Evolutionary conservation across 2,797 vertebrate genomes (phyloP).

Genomic region (Pangasius mekongensis): DNA sequence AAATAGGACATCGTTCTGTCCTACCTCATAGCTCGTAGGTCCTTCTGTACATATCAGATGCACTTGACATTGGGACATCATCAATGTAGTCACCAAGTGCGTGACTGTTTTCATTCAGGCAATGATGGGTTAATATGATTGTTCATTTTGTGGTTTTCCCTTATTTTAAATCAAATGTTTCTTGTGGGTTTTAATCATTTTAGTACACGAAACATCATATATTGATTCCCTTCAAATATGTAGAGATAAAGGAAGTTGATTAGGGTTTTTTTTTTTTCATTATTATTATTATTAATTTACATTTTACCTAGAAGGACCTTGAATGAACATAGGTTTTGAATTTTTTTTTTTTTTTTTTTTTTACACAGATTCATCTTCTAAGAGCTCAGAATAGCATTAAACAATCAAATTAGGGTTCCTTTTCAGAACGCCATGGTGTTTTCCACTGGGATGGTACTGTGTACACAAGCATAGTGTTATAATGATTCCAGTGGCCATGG

Average conservation of each 20-base stretch:
- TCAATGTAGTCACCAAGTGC: neutral
- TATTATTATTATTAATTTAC: constrained; percentile 51
- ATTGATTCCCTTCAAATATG: constrained; percentile 58
- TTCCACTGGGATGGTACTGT: constrained; percentile 27
- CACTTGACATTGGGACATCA: constrained; percentile 66
- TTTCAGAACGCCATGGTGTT: constrained; percentile 27
- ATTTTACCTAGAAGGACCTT: constrained; percentile 60
- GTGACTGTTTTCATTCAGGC: constrained; percentile 18
- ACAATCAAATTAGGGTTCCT: constrained; percentile 57
- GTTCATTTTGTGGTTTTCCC: constrained; percentile 26
- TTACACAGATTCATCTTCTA: constrained; percentile 20
- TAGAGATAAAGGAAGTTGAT: constrained; percentile 54
- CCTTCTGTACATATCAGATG: constrained; percentile 78
- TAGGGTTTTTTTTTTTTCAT: constrained; percentile 38
- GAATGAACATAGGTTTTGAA: constrained; percentile 55
- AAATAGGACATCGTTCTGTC: constrained; percentile 70
- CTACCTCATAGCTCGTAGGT: constrained; percentile 69
- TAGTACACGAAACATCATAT: constrained; percentile 50
- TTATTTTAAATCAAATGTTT: constrained; percentile 52
- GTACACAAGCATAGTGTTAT: constrained; percentile 38
- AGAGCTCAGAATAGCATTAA: constrained; percentile 51
- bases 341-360: constrained; percentile 52
- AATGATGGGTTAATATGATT: constrained; percentile 8
- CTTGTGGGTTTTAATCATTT: constrained; percentile 54
- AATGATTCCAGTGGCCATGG: constrained; percentile 21